A percentile compares a stretch with the other conserved stretches of the same genome.
Evolutionary conservation across 2,113 vertebrate genomes (phyloP).

Genomic region (Furnarius figulus): DNA sequence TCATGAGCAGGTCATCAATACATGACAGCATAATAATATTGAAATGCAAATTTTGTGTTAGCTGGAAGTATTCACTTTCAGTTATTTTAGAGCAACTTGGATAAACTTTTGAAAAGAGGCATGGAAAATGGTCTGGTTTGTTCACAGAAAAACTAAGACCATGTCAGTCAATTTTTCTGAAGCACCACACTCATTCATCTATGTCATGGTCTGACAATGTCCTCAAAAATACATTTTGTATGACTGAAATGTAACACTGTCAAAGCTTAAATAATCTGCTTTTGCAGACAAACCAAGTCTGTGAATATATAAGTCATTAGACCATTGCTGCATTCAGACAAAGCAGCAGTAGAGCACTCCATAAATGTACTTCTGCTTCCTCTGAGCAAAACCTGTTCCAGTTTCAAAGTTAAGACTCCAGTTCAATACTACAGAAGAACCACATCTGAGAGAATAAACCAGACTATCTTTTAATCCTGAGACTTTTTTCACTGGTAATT

Average conservation of each 20-base stretch:
- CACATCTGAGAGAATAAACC: neutral
- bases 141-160: neutral
- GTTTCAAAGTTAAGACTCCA: neutral
- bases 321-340: neutral
- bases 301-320: neutral
- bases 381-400: neutral
- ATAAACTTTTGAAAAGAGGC: neutral
- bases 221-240: neutral
- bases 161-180: neutral
- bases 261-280: neutral
- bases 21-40: neutral
- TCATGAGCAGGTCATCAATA: neutral
- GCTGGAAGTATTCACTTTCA: constrained; percentile 6
- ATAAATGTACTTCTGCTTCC: neutral
- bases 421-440: neutral
- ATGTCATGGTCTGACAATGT: neutral
- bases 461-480: neutral
- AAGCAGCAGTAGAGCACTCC: neutral
- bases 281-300: neutral
- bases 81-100: constrained; percentile 1
- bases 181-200: neutral
- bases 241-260: neutral
- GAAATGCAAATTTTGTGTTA: constrained; percentile 13
- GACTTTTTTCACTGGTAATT: neutral
- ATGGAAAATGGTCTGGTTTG: neutral